These are phyloP conservation scores for Calidris pugnax DNA, from an alignment of 2,113 vertebrate genomes.

Conservation along the genomic window DNA sequence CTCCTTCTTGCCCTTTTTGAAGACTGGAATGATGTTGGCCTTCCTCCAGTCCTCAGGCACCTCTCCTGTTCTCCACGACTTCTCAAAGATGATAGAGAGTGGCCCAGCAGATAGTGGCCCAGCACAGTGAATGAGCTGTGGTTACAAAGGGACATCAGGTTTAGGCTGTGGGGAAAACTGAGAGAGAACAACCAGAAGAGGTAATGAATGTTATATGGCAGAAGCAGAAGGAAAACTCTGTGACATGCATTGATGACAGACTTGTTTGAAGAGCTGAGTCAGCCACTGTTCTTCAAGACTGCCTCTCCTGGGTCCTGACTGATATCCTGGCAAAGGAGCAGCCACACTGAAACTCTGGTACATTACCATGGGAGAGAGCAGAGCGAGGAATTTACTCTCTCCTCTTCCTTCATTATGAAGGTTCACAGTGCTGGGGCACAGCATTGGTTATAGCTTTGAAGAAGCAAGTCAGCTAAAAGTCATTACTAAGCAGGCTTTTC, in stretches of 20 bases:
- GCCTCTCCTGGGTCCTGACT: not conserved
- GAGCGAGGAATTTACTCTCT: not conserved
- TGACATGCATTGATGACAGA: not conserved
- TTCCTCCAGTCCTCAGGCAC: too few relatives aligned
- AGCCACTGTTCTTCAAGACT: accelerated
- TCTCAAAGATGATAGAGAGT: too few relatives aligned
- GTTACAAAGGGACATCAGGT: not conserved
- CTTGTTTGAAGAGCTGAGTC: not conserved
- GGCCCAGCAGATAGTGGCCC: too few relatives aligned
- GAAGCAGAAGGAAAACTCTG: not conserved
- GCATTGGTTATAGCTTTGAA: not conserved
- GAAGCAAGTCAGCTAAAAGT: not conserved
- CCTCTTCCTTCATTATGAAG: not conserved
- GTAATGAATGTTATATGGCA: not conserved
- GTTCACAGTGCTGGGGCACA: not conserved
- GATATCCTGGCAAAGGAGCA: not conserved
- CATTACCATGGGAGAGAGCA: not conserved
- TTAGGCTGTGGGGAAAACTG: not conserved
- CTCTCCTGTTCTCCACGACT: too few relatives aligned
- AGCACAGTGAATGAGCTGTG: not conserved
- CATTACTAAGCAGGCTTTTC: not conserved
- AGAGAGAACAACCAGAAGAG: not conserved
- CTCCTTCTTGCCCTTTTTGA: too few relatives aligned
- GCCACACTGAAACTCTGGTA: not conserved
- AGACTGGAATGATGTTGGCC: too few relatives aligned